Conservation (phyloP, 92 coral and sea anemone species). For the Phymanthus crucifer region DNA sequence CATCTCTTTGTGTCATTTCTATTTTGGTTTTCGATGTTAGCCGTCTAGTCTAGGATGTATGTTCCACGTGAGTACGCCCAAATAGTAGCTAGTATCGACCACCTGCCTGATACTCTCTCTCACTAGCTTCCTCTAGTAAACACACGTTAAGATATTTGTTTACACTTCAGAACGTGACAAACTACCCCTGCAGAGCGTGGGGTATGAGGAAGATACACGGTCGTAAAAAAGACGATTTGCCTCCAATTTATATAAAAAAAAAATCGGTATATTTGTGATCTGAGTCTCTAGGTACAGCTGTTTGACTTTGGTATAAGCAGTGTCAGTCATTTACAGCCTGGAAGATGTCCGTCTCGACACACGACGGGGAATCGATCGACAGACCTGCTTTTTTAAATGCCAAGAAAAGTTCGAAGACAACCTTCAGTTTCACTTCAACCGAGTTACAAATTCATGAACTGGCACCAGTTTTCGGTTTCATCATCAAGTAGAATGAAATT, state of each 20-base stretch:
- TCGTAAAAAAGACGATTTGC: neutral
- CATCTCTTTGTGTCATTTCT: neutral
- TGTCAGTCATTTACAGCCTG: no score
- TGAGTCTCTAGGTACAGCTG: no score
- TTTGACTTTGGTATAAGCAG: no score
- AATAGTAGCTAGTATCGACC: neutral
- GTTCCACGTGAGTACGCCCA: neutral
- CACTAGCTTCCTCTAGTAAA: neutral
- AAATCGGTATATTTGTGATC: no score
- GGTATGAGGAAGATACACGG: neutral
- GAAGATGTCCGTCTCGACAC: no score
- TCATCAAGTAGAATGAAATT: no score
- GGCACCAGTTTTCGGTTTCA: no score
- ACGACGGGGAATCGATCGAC: no score
- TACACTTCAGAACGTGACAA: neutral
- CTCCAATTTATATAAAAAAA: neutral
- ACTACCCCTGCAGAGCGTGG: neutral
- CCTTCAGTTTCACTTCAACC: no score
- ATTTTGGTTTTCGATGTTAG: neutral
- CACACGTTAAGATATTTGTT: neutral
- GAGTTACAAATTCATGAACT: no score
- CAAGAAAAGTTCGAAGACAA: no score
- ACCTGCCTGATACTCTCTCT: neutral
- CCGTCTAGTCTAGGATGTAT: neutral
- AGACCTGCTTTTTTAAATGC: no score